phyloP scores from a whole-genome alignment of 2,113 vertebrate species.

The Addax nasomaculatus region DNA sequence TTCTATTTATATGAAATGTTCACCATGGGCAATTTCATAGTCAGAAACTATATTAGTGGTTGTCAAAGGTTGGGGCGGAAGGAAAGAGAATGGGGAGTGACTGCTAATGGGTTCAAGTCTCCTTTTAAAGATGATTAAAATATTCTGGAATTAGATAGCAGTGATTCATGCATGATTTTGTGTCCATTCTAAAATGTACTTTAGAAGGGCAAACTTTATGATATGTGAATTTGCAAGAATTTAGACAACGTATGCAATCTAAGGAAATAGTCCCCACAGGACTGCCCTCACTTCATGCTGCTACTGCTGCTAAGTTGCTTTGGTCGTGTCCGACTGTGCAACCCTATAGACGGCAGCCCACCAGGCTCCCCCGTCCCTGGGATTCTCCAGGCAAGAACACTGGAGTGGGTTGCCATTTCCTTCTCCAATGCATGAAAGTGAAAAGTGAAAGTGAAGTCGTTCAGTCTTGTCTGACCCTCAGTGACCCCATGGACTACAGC shows the following conservation, averaged over 20 bases:
- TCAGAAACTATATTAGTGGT: background rate
- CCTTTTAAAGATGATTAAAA: background rate
- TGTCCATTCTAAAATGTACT: background rate
- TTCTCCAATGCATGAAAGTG: background rate
- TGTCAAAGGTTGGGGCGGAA: background rate
- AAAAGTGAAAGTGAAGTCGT: background rate
- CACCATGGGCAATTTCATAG: background rate
- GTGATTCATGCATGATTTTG: background rate
- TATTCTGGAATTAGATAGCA: background rate
- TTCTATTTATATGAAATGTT: background rate
- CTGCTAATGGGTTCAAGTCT: background rate
- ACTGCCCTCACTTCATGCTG: background rate
- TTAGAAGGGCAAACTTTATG: background rate
- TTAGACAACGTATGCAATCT: background rate
- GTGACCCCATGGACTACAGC: background rate
- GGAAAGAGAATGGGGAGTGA: background rate
- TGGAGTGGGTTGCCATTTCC: background rate
- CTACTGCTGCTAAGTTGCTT: background rate
- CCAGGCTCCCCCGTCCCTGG: background rate
- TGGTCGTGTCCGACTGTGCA: fast-evolving
- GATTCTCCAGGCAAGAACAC: background rate
- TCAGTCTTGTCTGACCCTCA: background rate
- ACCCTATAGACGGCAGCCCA: background rate
- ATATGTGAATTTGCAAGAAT: background rate
- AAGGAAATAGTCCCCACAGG: background rate